Evolutionary conservation across 2,888 invertebrate species (phyloP), one percentile per base, ranked within the genome.

Genomic region (Fragum whitleyi): DNA sequence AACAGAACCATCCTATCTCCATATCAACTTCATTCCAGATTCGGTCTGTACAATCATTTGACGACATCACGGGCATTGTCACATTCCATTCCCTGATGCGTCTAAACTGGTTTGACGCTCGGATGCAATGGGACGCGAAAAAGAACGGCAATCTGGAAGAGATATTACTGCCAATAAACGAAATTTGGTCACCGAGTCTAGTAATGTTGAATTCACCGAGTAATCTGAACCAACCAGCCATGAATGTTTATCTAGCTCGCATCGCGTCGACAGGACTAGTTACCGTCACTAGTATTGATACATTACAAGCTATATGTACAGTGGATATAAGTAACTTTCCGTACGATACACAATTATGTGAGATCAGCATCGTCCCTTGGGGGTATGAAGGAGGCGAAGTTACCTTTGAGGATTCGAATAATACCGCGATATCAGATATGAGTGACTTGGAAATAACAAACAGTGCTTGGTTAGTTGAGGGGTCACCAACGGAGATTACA

Each of bases 121-220:
- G 81, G 14, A 72, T 85, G 21, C 26, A 1, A 0, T 86, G 86
- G 86, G 74, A 73, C 5, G 42, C 79, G 3, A 11, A 29, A 21
- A 21, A 68, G 3, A 81, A 81, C 28, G 55, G 59, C 5, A 61
- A 69, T n/a, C 51, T 74, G 1, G 28, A 51, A 0, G 28, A 39
- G 3, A 39, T 81, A 19, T 55, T 67, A 19, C 19, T 83, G 0
- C 77, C 77, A 21, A 53, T 71, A 47, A 19, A 32, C n/a, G 65
- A 71, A 3, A 75, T 85, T 3, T 86, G 86, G 86, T 76, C 65
- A 70, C 86, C 86, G 39, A 74, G 70, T 32, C 14, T 85, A 7
- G 68, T 81, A 0, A 65, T 85, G 29, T 28, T 73, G 3, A 74
- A 85, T 51, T 47, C 68, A 9, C 68, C 68, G 0, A 47, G 42